A percentile compares a stretch with the other conserved stretches of the same genome.
Conservation (phyloP, 2,888 invertebrate species). For the Cephus sareptanus region DNA sequence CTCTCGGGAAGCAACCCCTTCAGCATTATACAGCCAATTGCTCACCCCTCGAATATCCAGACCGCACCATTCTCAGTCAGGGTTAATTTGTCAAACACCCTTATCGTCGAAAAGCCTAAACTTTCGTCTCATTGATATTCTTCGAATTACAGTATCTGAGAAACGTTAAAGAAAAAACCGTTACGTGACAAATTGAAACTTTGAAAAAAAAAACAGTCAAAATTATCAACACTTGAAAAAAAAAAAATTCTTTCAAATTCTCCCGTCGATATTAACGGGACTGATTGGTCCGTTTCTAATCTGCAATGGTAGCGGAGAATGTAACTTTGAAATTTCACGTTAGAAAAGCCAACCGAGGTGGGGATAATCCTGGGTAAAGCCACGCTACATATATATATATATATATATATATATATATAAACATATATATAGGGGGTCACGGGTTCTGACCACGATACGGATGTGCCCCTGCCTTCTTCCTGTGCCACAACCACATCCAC, state of each 20-base stretch:
- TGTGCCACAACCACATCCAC: constrained; percentile 57
- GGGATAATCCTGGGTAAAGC: constrained; percentile 61
- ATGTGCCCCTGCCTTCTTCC: constrained; percentile 67
- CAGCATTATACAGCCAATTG: constrained; percentile 60
- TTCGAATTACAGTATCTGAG: neutral
- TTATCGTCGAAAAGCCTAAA: neutral
- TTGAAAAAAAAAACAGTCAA: neutral
- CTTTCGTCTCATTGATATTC: neutral
- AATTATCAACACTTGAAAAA: neutral
- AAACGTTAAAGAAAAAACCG: neutral
- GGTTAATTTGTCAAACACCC: neutral
- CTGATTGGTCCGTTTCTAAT: neutral
- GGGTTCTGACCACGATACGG: constrained; percentile 65
- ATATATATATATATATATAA: constrained; percentile 6
- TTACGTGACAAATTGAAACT: neutral
- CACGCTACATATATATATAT: constrained; percentile 41
- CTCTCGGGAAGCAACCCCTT: constrained; percentile 34
- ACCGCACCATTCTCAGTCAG: constrained; percentile 3
- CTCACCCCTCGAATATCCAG: constrained; percentile 44
- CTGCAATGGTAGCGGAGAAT: neutral
- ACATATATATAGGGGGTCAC: constrained; percentile 57
- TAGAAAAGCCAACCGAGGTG: constrained; percentile 8
- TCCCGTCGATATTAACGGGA: neutral
- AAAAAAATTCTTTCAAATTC: neutral
- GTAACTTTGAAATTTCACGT: constrained; percentile 1